Percentiles rank a stretch among this genome's conserved stretches.
These are phyloP conservation scores for Drosophila longiperda DNA, from an alignment of 2,888 invertebrate species.

Conservation along the genomic window DNA sequence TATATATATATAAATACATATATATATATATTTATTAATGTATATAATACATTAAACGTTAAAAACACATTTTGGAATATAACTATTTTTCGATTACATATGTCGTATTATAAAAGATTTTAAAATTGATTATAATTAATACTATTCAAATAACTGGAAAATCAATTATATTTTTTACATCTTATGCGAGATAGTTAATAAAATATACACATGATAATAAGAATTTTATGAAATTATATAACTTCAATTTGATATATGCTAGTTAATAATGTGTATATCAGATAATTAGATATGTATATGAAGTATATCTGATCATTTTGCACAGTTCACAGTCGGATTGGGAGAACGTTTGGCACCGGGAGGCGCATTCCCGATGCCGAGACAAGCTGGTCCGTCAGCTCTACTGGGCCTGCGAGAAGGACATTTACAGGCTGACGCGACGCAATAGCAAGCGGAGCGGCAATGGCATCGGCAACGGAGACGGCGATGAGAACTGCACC, in stretches of 20 bases:
- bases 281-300: background rate
- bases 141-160: background rate
- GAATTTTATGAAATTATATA: no score
- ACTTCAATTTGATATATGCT: background rate
- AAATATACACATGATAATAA: background rate
- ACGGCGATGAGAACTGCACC: slow-evolving; percentile 36
- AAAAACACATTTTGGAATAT: background rate
- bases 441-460: slow-evolving; percentile 82
- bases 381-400: slow-evolving; percentile 86
- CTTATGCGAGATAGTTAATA: background rate
- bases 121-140: background rate
- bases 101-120: background rate
- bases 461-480: slow-evolving; percentile 22
- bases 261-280: background rate
- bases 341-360: slow-evolving; percentile 87
- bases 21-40: background rate
- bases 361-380: slow-evolving; percentile 87
- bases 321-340: slow-evolving; percentile 87
- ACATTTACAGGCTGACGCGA: slow-evolving; percentile 87
- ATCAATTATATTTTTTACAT: background rate
- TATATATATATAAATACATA: no score
- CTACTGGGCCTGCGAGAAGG: slow-evolving; percentile 88
- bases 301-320: background rate
- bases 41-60: background rate
- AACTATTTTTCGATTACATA: background rate